Conservation (phyloP, 2,888 invertebrate genomes). For the Mycogona germanica region DNA sequence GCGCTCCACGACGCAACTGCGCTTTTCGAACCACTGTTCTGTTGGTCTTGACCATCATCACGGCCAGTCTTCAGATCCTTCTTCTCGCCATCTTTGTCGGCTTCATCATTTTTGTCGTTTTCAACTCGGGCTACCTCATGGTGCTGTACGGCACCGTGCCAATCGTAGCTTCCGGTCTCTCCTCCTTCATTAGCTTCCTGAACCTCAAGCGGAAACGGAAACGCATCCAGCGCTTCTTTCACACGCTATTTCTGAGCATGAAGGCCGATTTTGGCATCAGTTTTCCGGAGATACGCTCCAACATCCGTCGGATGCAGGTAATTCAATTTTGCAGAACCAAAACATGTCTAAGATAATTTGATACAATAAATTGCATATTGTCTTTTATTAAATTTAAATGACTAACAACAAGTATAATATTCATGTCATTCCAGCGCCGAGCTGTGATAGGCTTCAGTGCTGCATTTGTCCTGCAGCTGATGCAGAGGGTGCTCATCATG, state of each 20-base stretch:
- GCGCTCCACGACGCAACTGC: neutral
- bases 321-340: no score
- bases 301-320: neutral
- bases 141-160: conserved; percentile 8
- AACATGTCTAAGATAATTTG: no score
- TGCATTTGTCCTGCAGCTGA: no score
- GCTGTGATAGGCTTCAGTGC: no score
- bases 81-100: neutral
- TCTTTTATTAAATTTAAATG: no score
- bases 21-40: neutral
- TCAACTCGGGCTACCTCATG: neutral
- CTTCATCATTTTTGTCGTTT: neutral
- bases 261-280: neutral
- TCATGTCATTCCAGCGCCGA: no score
- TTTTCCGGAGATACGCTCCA: neutral
- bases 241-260: neutral
- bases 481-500: no score
- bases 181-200: conserved; percentile 1
- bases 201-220: neutral
- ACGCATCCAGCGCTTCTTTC: neutral
- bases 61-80: neutral
- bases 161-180: neutral
- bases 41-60: neutral
- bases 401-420: no score
- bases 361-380: no score